Conservation (phyloP, 2,113 vertebrate genomes). For the Gobio gobio region DNA sequence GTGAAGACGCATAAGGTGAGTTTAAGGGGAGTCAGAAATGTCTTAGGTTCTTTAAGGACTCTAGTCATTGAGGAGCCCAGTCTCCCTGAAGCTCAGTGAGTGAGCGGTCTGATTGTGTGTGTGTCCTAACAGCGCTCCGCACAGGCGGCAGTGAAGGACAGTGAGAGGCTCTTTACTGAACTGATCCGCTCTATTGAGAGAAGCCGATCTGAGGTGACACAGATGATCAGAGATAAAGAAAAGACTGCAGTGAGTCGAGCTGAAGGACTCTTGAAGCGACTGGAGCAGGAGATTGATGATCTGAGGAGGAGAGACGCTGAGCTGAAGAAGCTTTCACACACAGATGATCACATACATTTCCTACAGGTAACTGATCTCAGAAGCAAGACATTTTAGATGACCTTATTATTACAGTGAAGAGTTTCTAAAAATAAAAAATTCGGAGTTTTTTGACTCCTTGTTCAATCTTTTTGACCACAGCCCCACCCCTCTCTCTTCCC, state of each 20-base stretch:
- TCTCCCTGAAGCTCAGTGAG: neutral
- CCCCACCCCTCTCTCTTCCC: too few relatives aligned
- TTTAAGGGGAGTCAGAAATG: neutral
- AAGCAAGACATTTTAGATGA: neutral
- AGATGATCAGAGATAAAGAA: constrained; percentile 19
- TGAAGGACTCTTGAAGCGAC: constrained; percentile 13
- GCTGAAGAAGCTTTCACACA: constrained; percentile 29
- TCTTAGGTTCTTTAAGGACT: neutral
- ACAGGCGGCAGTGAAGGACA: neutral
- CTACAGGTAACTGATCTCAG: constrained; percentile 20
- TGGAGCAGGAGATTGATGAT: constrained; percentile 3
- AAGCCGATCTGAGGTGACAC: neutral
- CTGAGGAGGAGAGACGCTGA: neutral
- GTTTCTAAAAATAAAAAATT: too few relatives aligned
- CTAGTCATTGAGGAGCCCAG: neutral
- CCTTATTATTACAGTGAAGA: neutral
- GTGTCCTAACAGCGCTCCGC: neutral
- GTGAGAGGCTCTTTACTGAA: neutral
- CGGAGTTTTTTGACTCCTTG: too few relatives aligned
- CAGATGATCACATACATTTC: constrained; percentile 24
- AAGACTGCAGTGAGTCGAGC: constrained; percentile 17
- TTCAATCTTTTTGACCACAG: too few relatives aligned
- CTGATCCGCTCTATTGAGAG: constrained; percentile 5
- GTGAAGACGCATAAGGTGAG: neutral
- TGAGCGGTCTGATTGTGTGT: neutral